Conservation (phyloP, 2,113 vertebrate species). For the Peromyscus maniculatus region DNA sequence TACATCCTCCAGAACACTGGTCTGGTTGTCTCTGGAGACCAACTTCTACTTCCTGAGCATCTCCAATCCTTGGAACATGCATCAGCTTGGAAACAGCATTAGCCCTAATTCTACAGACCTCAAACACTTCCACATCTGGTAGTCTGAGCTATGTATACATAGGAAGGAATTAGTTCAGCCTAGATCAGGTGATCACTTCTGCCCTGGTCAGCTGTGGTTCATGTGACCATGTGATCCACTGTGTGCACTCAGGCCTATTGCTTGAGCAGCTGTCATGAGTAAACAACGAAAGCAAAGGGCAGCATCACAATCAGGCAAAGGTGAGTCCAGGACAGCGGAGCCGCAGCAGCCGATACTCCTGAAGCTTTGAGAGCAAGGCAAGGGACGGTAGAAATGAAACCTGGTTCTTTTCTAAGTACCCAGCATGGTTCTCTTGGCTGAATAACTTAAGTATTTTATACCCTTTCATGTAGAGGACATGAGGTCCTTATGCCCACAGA, state of each 20-base stretch:
- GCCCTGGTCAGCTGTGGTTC: not conserved
- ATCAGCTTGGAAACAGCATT: not conserved
- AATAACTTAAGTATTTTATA: conserved; percentile 34
- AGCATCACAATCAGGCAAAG: not conserved
- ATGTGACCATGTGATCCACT: not conserved
- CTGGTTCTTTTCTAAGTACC: not conserved
- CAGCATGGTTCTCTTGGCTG: not conserved
- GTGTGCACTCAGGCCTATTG: not conserved
- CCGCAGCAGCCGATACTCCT: not conserved
- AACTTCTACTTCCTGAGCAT: not conserved
- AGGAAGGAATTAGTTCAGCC: not conserved
- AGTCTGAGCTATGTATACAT: no score
- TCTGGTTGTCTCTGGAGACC: not conserved
- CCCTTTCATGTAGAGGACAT: not conserved
- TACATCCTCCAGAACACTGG: not conserved
- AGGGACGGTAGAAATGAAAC: not conserved
- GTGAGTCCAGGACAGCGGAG: not conserved
- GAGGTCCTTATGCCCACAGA: not conserved
- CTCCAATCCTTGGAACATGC: not conserved
- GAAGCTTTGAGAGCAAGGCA: not conserved
- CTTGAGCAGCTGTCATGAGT: not conserved
- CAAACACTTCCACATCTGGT: not conserved
- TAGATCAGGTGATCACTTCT: not conserved
- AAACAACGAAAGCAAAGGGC: not conserved
- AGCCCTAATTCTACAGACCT: not conserved